Evolutionary conservation across 2,797 vertebrate species (phyloP).

Genomic region (Bradypodion pumilum): DNA sequence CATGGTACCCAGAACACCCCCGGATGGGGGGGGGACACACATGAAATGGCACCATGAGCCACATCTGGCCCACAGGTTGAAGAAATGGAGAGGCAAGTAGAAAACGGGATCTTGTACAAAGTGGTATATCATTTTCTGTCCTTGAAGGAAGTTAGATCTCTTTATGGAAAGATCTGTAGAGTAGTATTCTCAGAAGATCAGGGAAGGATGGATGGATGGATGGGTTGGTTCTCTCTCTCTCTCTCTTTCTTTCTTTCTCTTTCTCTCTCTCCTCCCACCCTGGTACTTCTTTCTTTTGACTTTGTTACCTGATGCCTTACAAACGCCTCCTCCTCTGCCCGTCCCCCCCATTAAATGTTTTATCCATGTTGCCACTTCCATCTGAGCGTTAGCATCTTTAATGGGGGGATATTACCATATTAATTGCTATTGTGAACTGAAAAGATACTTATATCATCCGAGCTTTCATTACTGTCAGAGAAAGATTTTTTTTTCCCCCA

Average conservation of each 20-base stretch:
- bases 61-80: too few relatives aligned
- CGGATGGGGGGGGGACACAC: too few relatives aligned
- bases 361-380: conserved; percentile 65
- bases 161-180: conserved; percentile 33
- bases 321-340: conserved; percentile 51
- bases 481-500: conserved; percentile 68
- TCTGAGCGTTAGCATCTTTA: conserved; percentile 75
- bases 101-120: too few relatives aligned
- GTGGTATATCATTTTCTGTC: neutral
- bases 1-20: too few relatives aligned
- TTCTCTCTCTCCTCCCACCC: neutral
- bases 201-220: neutral
- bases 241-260: neutral
- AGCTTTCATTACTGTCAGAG: conserved; percentile 72
- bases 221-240: neutral
- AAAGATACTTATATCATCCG: conserved; percentile 74
- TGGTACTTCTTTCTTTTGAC: conserved; percentile 50
- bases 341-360: conserved; percentile 71
- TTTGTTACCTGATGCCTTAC: conserved; percentile 69
- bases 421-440: conserved; percentile 77
- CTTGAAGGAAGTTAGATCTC: conserved; percentile 42
- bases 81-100: neutral
- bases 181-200: conserved; percentile 52
- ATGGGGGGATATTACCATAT: conserved; percentile 77
- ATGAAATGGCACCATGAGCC: too few relatives aligned